These are phyloP conservation scores for Diorhabda sublineata DNA, from an alignment of 1,140 invertebrate species.

Conservation along the genomic window DNA sequence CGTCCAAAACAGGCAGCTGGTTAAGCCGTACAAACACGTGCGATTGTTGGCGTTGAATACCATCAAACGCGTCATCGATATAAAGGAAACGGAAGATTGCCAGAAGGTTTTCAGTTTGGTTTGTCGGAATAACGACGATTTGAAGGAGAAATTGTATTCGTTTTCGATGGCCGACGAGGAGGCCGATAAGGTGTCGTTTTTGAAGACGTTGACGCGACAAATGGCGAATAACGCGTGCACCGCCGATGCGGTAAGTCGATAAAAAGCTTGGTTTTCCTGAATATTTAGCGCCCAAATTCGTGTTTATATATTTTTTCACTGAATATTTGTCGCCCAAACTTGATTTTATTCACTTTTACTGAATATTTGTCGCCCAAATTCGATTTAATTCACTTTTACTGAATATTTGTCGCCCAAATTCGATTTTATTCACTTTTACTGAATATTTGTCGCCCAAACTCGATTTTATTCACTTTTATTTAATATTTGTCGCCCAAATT, in stretches of 20 bases:
- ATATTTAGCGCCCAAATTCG: too few species aligned
- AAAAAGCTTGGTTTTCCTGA: not conserved
- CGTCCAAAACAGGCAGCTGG: conserved; percentile 30
- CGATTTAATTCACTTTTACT: too few species aligned
- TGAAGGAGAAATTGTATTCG: conserved; percentile 83
- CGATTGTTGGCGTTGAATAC: conserved; percentile 81
- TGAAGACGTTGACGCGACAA: conserved; percentile 77
- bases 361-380: too few species aligned
- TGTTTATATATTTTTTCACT: too few species aligned
- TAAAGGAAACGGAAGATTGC: conserved; percentile 83
- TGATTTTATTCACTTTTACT: too few species aligned
- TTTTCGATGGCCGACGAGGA: conserved; percentile 73
- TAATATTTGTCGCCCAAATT: too few species aligned
- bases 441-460: too few species aligned
- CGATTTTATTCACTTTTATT: too few species aligned
- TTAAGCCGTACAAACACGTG: conserved; percentile 86
- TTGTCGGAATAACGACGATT: conserved; percentile 69
- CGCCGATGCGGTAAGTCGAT: conserved; percentile 67
- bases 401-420: too few species aligned
- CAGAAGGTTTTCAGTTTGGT: conserved; percentile 85
- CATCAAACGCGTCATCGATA: conserved; percentile 87
- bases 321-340: too few species aligned
- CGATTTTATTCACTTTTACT: too few species aligned
- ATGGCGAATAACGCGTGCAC: conserved; percentile 84
- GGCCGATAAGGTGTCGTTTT: conserved; percentile 68